Conservation (phyloP, 1,140 invertebrate species). For the Copidosoma floridanum region DNA sequence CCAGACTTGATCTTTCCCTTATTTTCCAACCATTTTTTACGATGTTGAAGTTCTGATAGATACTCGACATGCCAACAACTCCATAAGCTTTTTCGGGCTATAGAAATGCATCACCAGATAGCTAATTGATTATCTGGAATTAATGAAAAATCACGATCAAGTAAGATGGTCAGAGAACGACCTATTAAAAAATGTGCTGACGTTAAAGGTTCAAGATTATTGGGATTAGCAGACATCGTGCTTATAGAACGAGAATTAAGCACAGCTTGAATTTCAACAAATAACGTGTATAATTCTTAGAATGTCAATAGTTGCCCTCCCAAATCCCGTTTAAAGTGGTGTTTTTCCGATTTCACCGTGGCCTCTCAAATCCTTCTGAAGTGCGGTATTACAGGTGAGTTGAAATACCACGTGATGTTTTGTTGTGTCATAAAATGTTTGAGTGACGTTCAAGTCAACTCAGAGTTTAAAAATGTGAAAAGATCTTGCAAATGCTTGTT, state of each 20-base stretch:
- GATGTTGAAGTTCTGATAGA: conserved; percentile 4
- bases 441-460: not conserved
- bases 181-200: not conserved
- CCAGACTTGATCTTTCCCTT: not conserved
- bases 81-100: not conserved
- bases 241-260: conserved; percentile 12
- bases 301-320: no score
- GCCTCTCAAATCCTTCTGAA: conserved; percentile 15
- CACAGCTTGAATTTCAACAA: no score
- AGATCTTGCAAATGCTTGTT: no score
- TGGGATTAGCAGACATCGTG: not conserved
- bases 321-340: not conserved
- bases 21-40: no score
- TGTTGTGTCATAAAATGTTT: no score
- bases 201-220: not conserved
- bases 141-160: not conserved
- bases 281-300: no score
- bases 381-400: conserved; percentile 9
- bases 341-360: no score
- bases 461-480: not conserved
- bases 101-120: not conserved
- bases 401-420: conserved; percentile 14
- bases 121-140: not conserved
- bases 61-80: not conserved
- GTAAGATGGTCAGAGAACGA: not conserved